Evolutionary conservation across 2,888 invertebrate species (phyloP).

Genomic region (Xiphydria camelus): DNA sequence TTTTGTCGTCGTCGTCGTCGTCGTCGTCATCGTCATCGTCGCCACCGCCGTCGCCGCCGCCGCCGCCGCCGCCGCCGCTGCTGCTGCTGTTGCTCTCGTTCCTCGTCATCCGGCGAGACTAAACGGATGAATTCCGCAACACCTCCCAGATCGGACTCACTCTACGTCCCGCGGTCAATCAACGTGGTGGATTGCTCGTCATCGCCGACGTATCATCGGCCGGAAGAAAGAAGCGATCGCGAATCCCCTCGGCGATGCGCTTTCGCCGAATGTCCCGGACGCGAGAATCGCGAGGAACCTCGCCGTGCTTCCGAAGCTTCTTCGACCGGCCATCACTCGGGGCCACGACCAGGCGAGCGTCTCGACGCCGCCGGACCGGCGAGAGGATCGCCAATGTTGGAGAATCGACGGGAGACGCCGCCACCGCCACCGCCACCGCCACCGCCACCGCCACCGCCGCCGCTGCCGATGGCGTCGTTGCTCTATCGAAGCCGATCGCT

Average conservation of each 20-base stretch:
- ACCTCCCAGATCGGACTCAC: background rate
- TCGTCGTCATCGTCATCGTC: slow-evolving; percentile 26
- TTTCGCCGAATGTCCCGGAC: slow-evolving; percentile 9
- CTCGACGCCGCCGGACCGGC: no score
- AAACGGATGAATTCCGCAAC: no score
- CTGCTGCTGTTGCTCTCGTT: slow-evolving; percentile 26
- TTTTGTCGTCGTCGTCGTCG: no score
- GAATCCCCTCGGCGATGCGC: background rate
- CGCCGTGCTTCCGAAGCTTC: no score
- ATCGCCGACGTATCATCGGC: no score
- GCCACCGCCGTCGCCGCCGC: slow-evolving; percentile 44
- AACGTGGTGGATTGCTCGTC: no score
- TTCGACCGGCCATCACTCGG: background rate
- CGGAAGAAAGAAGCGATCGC: no score
- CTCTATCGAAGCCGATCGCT: slow-evolving; percentile 70
- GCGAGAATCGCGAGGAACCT: slow-evolving; percentile 16
- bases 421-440: no score
- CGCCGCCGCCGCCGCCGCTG: slow-evolving; percentile 32
- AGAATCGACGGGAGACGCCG: slow-evolving; percentile 21
- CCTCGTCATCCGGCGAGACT: no score
- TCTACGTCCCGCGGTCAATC: background rate
- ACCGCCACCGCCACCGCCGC: no score
- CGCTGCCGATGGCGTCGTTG: slow-evolving; percentile 26
- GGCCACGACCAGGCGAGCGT: no score
- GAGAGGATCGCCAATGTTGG: no score